Conservation (phyloP, 2,113 vertebrate genomes). For the Tragelaphus strepsiceros region DNA sequence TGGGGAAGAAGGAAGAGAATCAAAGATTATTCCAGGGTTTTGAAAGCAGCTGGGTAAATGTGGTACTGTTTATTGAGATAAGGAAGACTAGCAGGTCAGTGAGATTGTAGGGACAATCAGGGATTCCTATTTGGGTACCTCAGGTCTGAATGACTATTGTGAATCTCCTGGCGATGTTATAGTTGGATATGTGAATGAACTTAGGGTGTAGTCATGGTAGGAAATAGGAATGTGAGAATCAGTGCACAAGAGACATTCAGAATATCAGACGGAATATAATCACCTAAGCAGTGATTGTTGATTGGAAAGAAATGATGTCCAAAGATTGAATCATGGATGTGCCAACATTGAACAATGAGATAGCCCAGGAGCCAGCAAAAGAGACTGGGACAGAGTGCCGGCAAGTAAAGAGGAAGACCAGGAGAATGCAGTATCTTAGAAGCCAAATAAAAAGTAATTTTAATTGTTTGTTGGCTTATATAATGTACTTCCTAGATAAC, state of each 20-base stretch:
- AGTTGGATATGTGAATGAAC: background rate
- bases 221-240: background rate
- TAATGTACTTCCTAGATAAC: background rate
- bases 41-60: background rate
- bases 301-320: background rate
- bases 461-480: background rate
- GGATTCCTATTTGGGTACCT: background rate
- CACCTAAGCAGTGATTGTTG: background rate
- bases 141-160: background rate
- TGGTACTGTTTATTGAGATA: background rate
- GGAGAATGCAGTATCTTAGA: background rate
- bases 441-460: background rate
- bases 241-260: background rate
- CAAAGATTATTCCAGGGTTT: background rate
- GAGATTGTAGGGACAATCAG: background rate
- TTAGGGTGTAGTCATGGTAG: background rate
- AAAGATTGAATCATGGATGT: background rate
- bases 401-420: background rate
- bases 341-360: background rate
- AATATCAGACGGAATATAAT: background rate
- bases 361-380: background rate
- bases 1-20: background rate
- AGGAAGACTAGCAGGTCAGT: background rate
- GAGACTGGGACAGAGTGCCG: background rate
- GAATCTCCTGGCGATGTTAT: background rate